A percentile compares a stretch with the other conserved stretches of the same genome.
Evolutionary conservation across 2,113 vertebrate species (phyloP).

Genomic region (Ahaetulla prasina): DNA sequence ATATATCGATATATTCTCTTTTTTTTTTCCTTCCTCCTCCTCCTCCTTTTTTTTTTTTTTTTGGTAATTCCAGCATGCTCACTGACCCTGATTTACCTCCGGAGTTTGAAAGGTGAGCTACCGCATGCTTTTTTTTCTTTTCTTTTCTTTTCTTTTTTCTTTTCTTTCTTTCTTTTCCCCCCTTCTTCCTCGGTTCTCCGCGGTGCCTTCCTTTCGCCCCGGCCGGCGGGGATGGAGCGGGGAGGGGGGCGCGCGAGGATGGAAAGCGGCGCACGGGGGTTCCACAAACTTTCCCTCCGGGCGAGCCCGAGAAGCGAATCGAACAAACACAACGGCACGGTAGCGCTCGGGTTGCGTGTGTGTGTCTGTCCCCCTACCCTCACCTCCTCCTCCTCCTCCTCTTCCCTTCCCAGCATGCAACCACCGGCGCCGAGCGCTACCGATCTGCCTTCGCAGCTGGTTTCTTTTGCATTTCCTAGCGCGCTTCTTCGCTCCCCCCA

Average conservation of each 20-base stretch:
- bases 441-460: neutral
- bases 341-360: neutral
- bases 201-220: neutral
- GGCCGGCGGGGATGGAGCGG: too few relatives aligned
- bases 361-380: too few relatives aligned
- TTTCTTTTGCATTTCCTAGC: neutral
- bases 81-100: conserved; percentile 97
- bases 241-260: neutral
- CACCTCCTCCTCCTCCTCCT: neutral
- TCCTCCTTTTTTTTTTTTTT: conserved; percentile 65
- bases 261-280: neutral
- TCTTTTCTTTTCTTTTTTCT: fast-evolving
- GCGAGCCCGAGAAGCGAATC: neutral
- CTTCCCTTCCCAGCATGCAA: neutral
- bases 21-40: neutral
- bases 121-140: conserved; percentile 14
- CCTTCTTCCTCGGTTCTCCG: neutral
- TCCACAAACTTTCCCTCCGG: neutral
- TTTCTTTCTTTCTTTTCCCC: neutral
- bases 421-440: neutral
- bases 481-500: neutral
- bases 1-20: neutral
- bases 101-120: conserved; percentile 97
- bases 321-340: neutral
- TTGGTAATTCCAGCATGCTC: conserved; percentile 88